Base-by-base conservation (phyloP, 2,888 invertebrate genomes). In the Melanotus villosus region DNA sequence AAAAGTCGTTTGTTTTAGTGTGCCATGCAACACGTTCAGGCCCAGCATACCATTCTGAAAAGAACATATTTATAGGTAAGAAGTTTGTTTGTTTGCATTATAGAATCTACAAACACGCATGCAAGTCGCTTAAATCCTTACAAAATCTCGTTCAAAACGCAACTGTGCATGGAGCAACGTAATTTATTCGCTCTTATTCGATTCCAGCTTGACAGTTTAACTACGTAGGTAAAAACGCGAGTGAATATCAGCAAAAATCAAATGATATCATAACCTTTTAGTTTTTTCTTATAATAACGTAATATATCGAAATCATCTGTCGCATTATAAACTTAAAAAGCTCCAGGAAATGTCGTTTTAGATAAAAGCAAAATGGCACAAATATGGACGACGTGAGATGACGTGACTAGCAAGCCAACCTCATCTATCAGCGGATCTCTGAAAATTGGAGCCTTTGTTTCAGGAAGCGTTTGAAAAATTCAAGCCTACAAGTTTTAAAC, bases 331-430 rank as follows among this genome's bases (percentile, higher is more conserved):
- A 68, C 64, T 68, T 64, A 68, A 67, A 68, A 59, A 26, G 47
- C 68, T 45, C 45, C 36, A 64, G 52, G 68, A 68, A 68, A 68
- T 34, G 43, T 68, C 64, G 59, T 59, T 68, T 64, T 64, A 68
- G 68, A 68, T 68, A 68, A 68, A 64, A 65, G 59, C 52, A 68
- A 68, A 68, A 64, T 64, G 68, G 54, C 68, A 65, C 68, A 68
- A 68, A 68, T 68, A 64, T 68, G 52, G 64, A 64, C 57, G 64
- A 68, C 52, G 66, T 58, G 63, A 63, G 56, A 36, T 68, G 68
- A 68, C 68, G 68, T 68, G 68, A 68, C 68, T 68, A 59, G 68
- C 68, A 68, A 64, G 43, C 52, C 64, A 68, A 68, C 58, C 36
- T 64, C 63, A 64, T 64, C 68, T 68, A 68, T 68, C 58, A 64